Base-by-base conservation (phyloP, 2,113 vertebrate genomes). In the Thunnus thynnus region DNA sequence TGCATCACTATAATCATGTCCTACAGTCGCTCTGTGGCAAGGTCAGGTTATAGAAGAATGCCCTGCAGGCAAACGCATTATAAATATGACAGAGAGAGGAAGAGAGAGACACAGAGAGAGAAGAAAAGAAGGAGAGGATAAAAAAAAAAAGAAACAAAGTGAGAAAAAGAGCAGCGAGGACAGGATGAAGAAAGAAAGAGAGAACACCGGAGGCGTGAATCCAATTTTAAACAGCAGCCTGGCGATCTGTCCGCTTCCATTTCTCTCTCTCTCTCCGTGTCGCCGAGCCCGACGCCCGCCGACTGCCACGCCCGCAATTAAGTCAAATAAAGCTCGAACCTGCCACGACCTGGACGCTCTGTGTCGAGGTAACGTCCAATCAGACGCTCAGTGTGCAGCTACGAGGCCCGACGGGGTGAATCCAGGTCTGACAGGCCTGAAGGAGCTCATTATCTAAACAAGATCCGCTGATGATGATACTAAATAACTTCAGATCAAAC, bases 1-100 rank as follows among this genome's bases (percentile, higher is more conserved):
- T 82, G 72, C 85, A 88, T 90, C 87, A 90, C 83, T 85, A 73
- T 89, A 89, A 90, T 92, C 70, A 56, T 83, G 85, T 88, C 78
- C 83, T 89, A 86, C 89, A 90, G 87, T 87, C 41, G 22, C 83
- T 79, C 76, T 9, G 36, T 75, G 72, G 55, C 89, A 89, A 92
- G 89, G 91, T 90, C 89, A 78, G 87, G 78, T 82, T 85, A 78
- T 68, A 80, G 74, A 80, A 65, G 82, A 76, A 90, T 30, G 81
- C 70, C 88, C 89, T 62, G 87, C 83, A 88, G 90, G 83, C 91
- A 90, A 85, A 82, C 54, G 63, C 82, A 89, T 92, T 74, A 76
- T 64, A 74, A 92, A 82, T 81, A 83, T 75, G 85, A 84, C 27
- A 52, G 64, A 64, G 73, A 17, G 70, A 60, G 52, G 22, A n/a